Evolutionary conservation across 1,140 invertebrate genomes (phyloP).

Genomic region (Bemisia tabaci): DNA sequence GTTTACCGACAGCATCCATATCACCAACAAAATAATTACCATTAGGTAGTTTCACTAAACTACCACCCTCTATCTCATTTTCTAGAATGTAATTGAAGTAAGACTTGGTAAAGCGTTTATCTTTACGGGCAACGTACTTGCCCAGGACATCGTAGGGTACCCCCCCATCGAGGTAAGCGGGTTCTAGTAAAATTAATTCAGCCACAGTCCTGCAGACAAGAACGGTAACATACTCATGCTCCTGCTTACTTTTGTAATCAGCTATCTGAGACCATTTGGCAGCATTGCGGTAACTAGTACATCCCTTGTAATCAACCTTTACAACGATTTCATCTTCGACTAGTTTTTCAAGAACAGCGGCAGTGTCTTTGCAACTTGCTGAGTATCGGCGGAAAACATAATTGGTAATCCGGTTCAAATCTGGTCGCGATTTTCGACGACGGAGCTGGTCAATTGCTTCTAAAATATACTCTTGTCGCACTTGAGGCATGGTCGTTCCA

Average conservation of each 20-base stretch:
- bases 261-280: slow-evolving; percentile 47
- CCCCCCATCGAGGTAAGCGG: slow-evolving; percentile 52
- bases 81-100: slow-evolving; percentile 47
- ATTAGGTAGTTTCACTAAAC: slow-evolving; percentile 47
- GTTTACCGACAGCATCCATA: no score
- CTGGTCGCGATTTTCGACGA: slow-evolving; percentile 64
- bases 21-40: slow-evolving; percentile 47
- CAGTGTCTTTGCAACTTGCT: slow-evolving; percentile 53
- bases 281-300: slow-evolving; percentile 67
- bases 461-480: slow-evolving; percentile 44
- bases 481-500: no score
- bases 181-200: slow-evolving; percentile 50
- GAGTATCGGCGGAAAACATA: slow-evolving; percentile 58
- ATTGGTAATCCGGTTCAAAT: slow-evolving; percentile 66
- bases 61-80: slow-evolving; percentile 48
- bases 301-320: slow-evolving; percentile 76
- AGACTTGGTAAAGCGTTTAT: slow-evolving; percentile 46
- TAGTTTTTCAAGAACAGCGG: slow-evolving; percentile 54
- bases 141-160: slow-evolving; percentile 48
- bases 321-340: slow-evolving; percentile 61
- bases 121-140: slow-evolving; percentile 43
- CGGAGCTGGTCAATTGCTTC: slow-evolving; percentile 73
- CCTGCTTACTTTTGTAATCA: slow-evolving; percentile 33
- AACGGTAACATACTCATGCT: slow-evolving; percentile 17
- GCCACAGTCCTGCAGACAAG: slow-evolving; percentile 42